phyloP scores from a whole-genome alignment of 2,113 vertebrate species.

The Eolophus roseicapilla region DNA sequence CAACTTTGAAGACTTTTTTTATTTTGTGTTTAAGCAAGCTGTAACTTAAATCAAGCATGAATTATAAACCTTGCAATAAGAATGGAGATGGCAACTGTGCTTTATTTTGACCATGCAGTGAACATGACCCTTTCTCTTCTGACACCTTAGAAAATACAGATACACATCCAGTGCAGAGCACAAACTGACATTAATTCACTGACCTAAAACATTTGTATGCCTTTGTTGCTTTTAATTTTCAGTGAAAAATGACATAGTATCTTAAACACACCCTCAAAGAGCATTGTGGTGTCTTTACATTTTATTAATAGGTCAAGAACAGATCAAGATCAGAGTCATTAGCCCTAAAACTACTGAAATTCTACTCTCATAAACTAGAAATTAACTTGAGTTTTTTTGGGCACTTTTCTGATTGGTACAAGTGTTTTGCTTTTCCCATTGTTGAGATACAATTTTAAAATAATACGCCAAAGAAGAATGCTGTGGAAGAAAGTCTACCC shows the following conservation, averaged over 20 bases:
- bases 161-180: not conserved
- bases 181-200: not conserved
- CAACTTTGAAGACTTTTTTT: not conserved
- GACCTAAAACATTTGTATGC: not conserved
- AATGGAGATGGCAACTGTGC: not conserved
- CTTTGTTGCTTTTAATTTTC: conserved; percentile 6
- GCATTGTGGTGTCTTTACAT: not conserved
- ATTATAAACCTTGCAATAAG: not conserved
- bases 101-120: not conserved
- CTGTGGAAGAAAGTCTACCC: not conserved
- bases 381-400: not conserved
- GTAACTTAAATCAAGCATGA: not conserved
- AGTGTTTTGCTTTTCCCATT: not conserved
- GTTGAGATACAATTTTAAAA: not conserved
- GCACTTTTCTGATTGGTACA: not conserved
- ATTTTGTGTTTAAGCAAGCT: not conserved
- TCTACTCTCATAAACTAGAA: not conserved
- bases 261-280: not conserved
- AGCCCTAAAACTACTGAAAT: not conserved
- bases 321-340: not conserved
- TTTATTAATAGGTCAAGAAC: not conserved
- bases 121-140: not conserved
- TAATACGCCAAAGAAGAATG: not conserved
- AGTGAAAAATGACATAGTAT: not conserved
- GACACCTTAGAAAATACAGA: not conserved